A percentile compares a stretch with the other conserved stretches of the same genome.
Evolutionary conservation across 2,888 invertebrate species (phyloP).

Genomic region (Mallateleia sp.): DNA sequence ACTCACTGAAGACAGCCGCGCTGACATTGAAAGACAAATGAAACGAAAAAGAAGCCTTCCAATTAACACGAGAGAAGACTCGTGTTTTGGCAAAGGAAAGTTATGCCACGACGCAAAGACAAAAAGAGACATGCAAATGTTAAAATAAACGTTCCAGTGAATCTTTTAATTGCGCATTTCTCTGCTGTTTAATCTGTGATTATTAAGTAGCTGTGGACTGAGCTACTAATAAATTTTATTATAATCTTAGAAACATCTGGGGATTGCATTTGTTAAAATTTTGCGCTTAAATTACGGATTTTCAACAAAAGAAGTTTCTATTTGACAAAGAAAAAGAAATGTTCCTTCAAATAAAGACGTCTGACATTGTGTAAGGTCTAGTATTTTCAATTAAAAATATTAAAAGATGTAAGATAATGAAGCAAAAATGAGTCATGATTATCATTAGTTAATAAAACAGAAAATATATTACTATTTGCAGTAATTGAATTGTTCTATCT

Average conservation of each 20-base stretch:
- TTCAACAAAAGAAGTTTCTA: background rate
- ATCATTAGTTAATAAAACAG: too few relatives aligned
- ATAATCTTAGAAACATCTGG: background rate
- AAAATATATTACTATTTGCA: too few relatives aligned
- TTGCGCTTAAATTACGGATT: background rate
- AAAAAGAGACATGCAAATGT: slow-evolving; percentile 26
- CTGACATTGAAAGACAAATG: slow-evolving; percentile 56
- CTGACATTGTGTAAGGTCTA: background rate
- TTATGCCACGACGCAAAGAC: slow-evolving; percentile 22
- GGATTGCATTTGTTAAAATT: background rate
- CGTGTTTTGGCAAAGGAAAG: slow-evolving; percentile 18
- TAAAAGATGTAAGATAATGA: background rate
- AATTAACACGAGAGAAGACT: slow-evolving; percentile 44
- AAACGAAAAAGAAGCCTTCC: slow-evolving; percentile 50
- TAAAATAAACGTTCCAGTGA: slow-evolving; percentile 36
- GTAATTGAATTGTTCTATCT: too few relatives aligned
- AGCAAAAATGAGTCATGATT: too few relatives aligned
- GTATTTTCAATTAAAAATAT: background rate
- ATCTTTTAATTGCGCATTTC: slow-evolving; percentile 40
- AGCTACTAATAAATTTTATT: background rate
- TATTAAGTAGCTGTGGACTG: slow-evolving; percentile 30
- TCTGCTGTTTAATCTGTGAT: slow-evolving; percentile 37
- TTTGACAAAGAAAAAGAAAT: background rate
- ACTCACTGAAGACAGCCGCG: slow-evolving; percentile 21
- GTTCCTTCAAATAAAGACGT: background rate